A percentile compares a stretch with the other conserved stretches of the same genome.
phyloP scores from a whole-genome alignment of 1,140 invertebrate species.

The Globodera rostochiensis region DNA sequence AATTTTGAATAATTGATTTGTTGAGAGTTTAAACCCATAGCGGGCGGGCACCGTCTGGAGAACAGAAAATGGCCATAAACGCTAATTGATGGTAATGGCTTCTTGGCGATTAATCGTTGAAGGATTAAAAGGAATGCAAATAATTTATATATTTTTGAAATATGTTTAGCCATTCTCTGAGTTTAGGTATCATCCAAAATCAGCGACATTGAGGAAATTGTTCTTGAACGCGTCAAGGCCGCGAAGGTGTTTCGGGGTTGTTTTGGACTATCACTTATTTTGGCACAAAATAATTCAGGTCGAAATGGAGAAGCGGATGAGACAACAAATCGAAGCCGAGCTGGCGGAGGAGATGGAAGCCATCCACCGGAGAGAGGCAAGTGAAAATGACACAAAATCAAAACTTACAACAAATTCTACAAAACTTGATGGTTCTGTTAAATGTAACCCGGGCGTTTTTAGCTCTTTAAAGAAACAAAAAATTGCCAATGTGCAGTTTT shows the following conservation, averaged over 20 bases:
- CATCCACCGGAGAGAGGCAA: slow-evolving; percentile 48
- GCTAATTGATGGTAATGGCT: slow-evolving; percentile 5
- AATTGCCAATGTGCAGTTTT: no score
- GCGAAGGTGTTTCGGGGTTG: slow-evolving; percentile 28
- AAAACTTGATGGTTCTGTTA: not conserved
- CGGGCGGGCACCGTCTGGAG: slow-evolving; percentile 22
- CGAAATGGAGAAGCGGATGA: slow-evolving; percentile 45
- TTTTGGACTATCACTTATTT: not conserved
- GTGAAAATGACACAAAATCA: not conserved
- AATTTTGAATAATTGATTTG: not conserved
- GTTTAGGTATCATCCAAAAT: slow-evolving; percentile 44
- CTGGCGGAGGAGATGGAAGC: slow-evolving; percentile 48
- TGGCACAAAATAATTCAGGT: slow-evolving; percentile 10
- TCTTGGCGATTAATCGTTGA: not conserved
- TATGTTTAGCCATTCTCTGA: not conserved
- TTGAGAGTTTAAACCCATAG: slow-evolving; percentile 26
- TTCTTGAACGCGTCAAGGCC: slow-evolving; percentile 45
- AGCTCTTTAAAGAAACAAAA: no score
- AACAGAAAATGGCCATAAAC: slow-evolving; percentile 21
- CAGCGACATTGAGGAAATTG: slow-evolving; percentile 45
- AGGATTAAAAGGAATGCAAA: slow-evolving; percentile 20
- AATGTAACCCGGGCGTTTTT: no score
- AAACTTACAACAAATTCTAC: not conserved
- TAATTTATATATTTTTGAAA: slow-evolving; percentile 13
- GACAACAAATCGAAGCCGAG: slow-evolving; percentile 53